Evolutionary conservation across 2,113 vertebrate genomes (phyloP).

Genomic region (Aegithalos caudatus): DNA sequence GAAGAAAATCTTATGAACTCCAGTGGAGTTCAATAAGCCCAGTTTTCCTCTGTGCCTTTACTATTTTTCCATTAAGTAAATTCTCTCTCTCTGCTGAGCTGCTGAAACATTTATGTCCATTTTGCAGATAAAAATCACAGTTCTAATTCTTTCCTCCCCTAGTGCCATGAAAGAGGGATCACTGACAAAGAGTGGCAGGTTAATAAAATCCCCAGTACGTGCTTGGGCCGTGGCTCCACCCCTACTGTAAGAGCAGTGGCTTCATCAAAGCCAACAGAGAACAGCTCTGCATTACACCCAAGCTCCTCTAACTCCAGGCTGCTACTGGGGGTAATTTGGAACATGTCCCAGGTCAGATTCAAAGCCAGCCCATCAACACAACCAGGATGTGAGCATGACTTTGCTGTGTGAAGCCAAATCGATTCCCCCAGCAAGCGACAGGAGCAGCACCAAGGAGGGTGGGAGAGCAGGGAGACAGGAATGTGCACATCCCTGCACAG

Average conservation of each 20-base stretch:
- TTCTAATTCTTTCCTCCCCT: background rate
- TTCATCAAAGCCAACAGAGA: background rate
- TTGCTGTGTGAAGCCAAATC: rapidly evolving
- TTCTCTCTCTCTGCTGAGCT: background rate
- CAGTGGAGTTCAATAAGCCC: background rate
- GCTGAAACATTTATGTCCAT: background rate
- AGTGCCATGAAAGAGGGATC: background rate
- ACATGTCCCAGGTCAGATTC: background rate
- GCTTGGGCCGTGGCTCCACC: background rate
- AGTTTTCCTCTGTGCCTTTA: slow-evolving; percentile 18
- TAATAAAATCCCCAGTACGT: background rate
- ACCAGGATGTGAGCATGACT: background rate
- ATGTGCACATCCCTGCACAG: background rate
- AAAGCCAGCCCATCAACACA: background rate
- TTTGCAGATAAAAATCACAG: slow-evolving; percentile 12
- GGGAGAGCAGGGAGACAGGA: background rate
- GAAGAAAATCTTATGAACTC: background rate
- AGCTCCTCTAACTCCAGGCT: background rate
- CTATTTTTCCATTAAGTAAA: slow-evolving; percentile 25
- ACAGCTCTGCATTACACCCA: background rate
- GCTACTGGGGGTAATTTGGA: background rate
- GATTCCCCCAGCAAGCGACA: rapidly evolving
- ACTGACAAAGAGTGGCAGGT: background rate
- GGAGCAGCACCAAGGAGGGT: background rate
- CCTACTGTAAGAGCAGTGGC: background rate